Conservation (phyloP, 2,888 invertebrate species). For the Pteria penguin region DNA sequence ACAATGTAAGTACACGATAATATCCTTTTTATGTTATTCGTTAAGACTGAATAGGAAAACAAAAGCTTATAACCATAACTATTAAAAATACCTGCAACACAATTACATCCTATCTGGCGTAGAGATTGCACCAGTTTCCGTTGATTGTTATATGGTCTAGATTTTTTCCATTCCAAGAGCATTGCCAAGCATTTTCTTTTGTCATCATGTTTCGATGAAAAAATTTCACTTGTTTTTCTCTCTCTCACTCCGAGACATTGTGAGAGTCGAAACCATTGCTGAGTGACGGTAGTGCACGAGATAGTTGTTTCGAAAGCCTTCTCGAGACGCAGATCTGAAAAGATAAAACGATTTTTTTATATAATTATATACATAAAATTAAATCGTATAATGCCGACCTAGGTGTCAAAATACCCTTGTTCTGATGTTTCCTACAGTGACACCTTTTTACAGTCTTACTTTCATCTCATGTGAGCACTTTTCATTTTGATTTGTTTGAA, state of each 20-base stretch:
- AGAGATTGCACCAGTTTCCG: not conserved
- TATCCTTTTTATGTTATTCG: too few species aligned
- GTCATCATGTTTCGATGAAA: not conserved
- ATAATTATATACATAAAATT: too few species aligned
- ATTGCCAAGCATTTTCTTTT: constrained; percentile 15
- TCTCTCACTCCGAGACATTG: not conserved
- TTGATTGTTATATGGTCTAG: not conserved
- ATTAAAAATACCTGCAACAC: constrained; percentile 28
- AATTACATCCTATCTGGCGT: constrained; percentile 19
- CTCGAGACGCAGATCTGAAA: constrained; percentile 1
- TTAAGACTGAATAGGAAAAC: too few species aligned
- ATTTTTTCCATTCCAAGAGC: constrained; percentile 10
- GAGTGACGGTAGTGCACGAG: not conserved
- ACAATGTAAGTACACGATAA: too few species aligned
- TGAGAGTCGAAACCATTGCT: constrained; percentile 16
- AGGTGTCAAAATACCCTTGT: too few species aligned
- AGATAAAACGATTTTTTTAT: not conserved
- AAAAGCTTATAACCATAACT: too few species aligned
- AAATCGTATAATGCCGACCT: too few species aligned
- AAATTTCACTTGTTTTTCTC: constrained; percentile 1
- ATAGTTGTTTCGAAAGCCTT: constrained; percentile 13
- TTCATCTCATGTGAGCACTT: too few species aligned
- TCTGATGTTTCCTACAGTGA: too few species aligned
- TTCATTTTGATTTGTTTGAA: too few species aligned
- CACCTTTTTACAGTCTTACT: too few species aligned